Evolutionary conservation across 1,140 invertebrate genomes (phyloP).

Genomic region (Drosophila rufa): DNA sequence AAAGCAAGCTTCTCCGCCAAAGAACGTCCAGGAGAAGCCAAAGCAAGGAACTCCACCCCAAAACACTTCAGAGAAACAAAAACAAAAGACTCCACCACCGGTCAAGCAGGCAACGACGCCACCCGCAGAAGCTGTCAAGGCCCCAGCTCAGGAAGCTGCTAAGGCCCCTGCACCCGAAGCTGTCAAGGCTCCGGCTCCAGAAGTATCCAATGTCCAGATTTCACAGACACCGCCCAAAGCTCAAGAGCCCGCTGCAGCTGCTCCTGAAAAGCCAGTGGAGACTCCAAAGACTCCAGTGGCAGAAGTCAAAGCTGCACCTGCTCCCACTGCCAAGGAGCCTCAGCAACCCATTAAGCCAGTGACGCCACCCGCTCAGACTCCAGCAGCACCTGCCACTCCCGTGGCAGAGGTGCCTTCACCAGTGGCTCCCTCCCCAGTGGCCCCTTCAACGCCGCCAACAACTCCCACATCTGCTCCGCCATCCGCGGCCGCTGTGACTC

Average conservation of each 20-base stretch:
- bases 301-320: not conserved
- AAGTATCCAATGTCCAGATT: not conserved
- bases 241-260: not conserved
- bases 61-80: constrained; percentile 2
- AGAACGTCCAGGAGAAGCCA: constrained; percentile 9
- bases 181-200: not conserved
- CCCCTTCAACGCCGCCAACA: constrained; percentile 25
- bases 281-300: not conserved
- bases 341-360: constrained; percentile 8
- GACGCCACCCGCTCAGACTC: constrained; percentile 8
- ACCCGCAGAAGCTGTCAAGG: constrained; percentile 10
- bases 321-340: constrained; percentile 2
- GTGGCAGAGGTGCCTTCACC: constrained; percentile 12
- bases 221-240: constrained; percentile 1
- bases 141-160: not conserved
- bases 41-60: constrained; percentile 10
- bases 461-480: constrained; percentile 27
- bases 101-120: constrained; percentile 25
- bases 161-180: not conserved
- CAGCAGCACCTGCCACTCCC: constrained; percentile 2
- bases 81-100: constrained; percentile 24
- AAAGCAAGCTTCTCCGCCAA: constrained; percentile 35
- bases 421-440: constrained; percentile 11
- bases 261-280: constrained; percentile 4
- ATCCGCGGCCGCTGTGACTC: constrained; percentile 28